Conservation (phyloP, 37 sponge, comb jelly and placozoan genomes). For the Bolinopsis microptera region DNA sequence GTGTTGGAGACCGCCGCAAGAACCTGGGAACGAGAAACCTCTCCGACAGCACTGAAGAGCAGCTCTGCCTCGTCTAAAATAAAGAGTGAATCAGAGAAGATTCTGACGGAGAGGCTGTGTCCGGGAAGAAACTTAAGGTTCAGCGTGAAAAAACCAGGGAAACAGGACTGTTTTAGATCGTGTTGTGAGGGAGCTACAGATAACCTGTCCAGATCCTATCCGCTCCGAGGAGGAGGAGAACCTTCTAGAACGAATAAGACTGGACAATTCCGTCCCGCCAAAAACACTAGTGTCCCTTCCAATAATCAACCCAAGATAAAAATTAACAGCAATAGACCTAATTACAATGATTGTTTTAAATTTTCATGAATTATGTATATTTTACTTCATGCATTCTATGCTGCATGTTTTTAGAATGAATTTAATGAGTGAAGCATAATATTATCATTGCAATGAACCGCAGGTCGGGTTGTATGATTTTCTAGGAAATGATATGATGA, state of each 20-base stretch:
- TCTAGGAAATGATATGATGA: too few relatives aligned
- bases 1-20: background rate
- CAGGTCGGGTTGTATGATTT: background rate
- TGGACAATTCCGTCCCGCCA: background rate
- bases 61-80: background rate
- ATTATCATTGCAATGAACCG: background rate
- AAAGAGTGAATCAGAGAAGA: slow-evolving; percentile 1
- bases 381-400: background rate
- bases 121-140: background rate
- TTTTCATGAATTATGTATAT: slow-evolving; percentile 3
- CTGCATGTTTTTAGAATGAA: background rate
- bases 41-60: background rate
- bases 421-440: background rate
- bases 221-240: background rate
- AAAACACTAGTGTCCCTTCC: background rate
- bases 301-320: background rate
- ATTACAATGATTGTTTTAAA: slow-evolving; percentile 17
- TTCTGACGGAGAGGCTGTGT: background rate
- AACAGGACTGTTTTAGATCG: background rate
- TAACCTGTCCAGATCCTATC: background rate
- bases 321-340: background rate
- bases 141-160: background rate
- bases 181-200: background rate
- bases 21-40: background rate
- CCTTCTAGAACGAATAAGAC: background rate